These are phyloP conservation scores for Hoplias malabaricus DNA, from an alignment of 2,113 vertebrate species.

Conservation along the genomic window DNA sequence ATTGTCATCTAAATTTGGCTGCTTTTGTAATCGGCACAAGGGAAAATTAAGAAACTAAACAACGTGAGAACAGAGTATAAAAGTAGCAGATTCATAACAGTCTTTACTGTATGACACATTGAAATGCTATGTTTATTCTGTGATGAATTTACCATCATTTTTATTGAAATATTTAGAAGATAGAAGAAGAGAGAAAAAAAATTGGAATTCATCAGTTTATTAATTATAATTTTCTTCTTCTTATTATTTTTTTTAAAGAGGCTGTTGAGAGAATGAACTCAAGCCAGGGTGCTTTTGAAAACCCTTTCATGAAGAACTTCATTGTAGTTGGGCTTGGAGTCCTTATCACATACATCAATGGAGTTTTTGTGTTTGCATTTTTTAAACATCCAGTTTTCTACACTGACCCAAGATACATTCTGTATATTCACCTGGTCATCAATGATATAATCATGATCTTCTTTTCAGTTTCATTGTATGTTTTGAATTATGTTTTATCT, in stretches of 20 bases:
- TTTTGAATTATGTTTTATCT: not conserved
- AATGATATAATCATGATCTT: constrained; percentile 42
- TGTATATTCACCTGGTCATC: constrained; percentile 47
- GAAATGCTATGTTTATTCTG: no score
- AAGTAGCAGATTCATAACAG: not conserved
- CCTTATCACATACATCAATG: constrained; percentile 42
- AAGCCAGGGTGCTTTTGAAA: constrained; percentile 31
- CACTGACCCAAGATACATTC: constrained; percentile 44
- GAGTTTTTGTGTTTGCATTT: constrained; percentile 32
- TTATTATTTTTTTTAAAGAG: no score
- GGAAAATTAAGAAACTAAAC: not conserved
- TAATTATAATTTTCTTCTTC: no score
- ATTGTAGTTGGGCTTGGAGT: constrained; percentile 26
- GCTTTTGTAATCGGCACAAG: not conserved
- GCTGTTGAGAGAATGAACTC: not conserved
- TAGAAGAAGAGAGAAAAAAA: no score
- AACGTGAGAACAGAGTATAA: not conserved
- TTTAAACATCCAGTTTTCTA: constrained; percentile 31
- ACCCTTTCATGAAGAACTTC: constrained; percentile 37
- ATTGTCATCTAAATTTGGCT: not conserved
- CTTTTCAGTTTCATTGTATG: not conserved
- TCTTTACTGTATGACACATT: not conserved
- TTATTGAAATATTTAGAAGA: no score
- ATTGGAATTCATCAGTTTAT: no score
- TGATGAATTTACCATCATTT: no score